phyloP scores from a whole-genome alignment of 1,140 invertebrate species.

The Bombyx mandarina region DNA sequence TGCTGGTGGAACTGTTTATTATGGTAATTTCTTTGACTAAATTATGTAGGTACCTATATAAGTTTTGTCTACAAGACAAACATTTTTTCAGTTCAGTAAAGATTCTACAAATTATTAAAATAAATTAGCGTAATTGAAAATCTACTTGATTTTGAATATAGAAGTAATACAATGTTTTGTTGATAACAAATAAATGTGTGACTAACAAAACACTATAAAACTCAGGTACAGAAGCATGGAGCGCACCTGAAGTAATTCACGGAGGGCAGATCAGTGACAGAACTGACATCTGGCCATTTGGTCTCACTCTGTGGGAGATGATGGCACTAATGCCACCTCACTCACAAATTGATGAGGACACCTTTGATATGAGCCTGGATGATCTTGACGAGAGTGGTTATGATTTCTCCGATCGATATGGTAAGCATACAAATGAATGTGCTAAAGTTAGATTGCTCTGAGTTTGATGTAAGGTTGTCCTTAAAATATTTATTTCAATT shows the following conservation, averaged over 20 bases:
- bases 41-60: neutral
- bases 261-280: conserved; percentile 76
- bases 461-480: too few relatives aligned
- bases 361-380: conserved; percentile 32
- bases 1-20: conserved; percentile 61
- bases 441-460: too few relatives aligned
- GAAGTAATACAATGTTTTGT: too few relatives aligned
- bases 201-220: neutral
- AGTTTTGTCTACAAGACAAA: neutral
- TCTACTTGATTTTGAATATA: too few relatives aligned
- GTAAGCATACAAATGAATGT: conserved; percentile 18
- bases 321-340: conserved; percentile 80
- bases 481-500: too few relatives aligned
- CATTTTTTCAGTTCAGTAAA: too few relatives aligned
- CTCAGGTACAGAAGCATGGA: conserved; percentile 82
- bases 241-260: conserved; percentile 80
- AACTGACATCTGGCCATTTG: conserved; percentile 86
- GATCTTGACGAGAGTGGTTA: conserved; percentile 31
- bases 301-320: conserved; percentile 87
- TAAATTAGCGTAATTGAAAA: too few relatives aligned
- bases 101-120: too few relatives aligned
- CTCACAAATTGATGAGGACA: conserved; percentile 50
- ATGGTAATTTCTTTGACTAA: conserved; percentile 24
- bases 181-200: too few relatives aligned
- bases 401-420: conserved; percentile 46